A percentile compares a stretch with the other conserved stretches of the same genome.
phyloP scores from a whole-genome alignment of 2,797 vertebrate species.

The Hydrophis major region DNA sequence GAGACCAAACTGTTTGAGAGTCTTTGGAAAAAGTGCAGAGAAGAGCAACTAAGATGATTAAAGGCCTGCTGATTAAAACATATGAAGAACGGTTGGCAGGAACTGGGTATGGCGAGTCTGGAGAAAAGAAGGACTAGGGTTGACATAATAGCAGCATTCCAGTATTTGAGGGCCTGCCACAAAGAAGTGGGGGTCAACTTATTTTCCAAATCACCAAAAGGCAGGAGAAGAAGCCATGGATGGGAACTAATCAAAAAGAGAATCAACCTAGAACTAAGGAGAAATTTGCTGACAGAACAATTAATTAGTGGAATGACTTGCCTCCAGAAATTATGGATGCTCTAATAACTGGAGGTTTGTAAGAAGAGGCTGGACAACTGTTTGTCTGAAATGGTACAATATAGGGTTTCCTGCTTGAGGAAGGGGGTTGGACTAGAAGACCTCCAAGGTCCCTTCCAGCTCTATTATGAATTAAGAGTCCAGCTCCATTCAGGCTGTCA shows the following conservation, averaged over 20 bases:
- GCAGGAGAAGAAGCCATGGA: not conserved
- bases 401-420: not conserved
- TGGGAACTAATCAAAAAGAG: not conserved
- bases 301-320: not conserved
- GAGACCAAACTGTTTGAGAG: conserved; percentile 24
- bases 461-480: conserved; percentile 22
- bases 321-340: not conserved
- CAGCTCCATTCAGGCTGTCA: conserved; percentile 11
- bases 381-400: not conserved
- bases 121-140: not conserved
- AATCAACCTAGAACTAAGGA: not conserved
- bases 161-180: not conserved
- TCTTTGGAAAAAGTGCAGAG: not conserved
- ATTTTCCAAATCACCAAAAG: not conserved
- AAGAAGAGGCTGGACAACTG: not conserved
- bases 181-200: not conserved
- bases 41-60: not conserved
- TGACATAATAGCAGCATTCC: not conserved
- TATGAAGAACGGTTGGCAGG: not conserved
- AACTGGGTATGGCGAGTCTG: not conserved
- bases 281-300: not conserved
- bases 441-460: not conserved
- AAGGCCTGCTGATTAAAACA: not conserved
- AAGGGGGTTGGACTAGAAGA: not conserved
- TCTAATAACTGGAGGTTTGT: not conserved